Conservation (phyloP, 2,888 invertebrate species). For the Campoplex nolae region DNA sequence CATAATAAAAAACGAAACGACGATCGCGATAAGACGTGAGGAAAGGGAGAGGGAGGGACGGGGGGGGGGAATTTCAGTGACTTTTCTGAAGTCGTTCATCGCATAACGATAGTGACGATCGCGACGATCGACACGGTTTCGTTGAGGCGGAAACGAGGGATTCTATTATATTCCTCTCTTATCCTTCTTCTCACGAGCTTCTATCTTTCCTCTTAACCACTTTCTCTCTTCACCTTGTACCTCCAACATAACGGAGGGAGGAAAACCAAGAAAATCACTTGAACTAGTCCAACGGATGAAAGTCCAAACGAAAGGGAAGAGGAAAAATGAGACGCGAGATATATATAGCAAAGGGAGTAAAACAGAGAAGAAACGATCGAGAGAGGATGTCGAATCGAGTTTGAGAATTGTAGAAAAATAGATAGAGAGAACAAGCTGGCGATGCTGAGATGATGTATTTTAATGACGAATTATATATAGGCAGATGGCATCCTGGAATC, state of each 20-base stretch:
- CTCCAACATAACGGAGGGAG: conserved; percentile 9
- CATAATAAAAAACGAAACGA: conserved; percentile 17
- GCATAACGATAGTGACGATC: conserved; percentile 63
- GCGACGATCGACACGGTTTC: conserved; percentile 62
- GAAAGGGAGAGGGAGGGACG: neutral
- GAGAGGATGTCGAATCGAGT: conserved; percentile 8
- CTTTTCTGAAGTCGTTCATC: conserved; percentile 51
- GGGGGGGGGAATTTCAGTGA: conserved; percentile 5
- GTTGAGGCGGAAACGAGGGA: conserved; percentile 62
- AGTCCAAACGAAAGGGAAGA: conserved; percentile 25
- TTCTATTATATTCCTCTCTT: conserved; percentile 53
- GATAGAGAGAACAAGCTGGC: conserved; percentile 29
- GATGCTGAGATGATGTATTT: conserved; percentile 49
- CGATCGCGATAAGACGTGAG: conserved; percentile 28
- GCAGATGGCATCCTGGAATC: conserved; percentile 1
- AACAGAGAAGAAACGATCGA: neutral
- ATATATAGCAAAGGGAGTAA: neutral
- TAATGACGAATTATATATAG: conserved; percentile 26
- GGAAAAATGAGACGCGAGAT: conserved; percentile 26
- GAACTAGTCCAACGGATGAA: conserved; percentile 49
- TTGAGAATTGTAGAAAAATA: neutral
- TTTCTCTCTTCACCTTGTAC: conserved; percentile 12
- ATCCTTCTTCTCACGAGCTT: conserved; percentile 10
- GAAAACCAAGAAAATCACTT: conserved; percentile 36
- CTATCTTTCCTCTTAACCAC: neutral